These are phyloP conservation scores for Smithornis capensis DNA, from an alignment of 2,113 vertebrate genomes.

Conservation along the genomic window DNA sequence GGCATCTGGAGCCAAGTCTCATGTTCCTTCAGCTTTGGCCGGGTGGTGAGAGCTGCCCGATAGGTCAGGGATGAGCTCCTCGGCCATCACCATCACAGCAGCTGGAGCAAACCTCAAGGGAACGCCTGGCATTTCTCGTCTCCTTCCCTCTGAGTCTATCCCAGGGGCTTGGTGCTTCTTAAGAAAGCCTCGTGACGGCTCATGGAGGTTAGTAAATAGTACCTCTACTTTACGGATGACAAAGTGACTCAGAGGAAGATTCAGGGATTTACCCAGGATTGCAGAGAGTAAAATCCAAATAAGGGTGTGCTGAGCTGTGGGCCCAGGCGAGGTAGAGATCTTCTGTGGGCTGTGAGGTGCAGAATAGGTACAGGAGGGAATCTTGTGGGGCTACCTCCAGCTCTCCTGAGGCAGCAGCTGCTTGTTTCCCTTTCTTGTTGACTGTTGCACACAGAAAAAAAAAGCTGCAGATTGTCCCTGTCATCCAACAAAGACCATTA, in stretches of 20 bases:
- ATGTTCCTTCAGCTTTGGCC: background rate
- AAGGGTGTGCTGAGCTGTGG: background rate
- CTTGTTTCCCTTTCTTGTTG: background rate
- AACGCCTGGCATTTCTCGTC: background rate
- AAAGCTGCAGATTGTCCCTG: background rate
- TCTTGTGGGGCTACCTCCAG: background rate
- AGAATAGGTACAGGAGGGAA: too few relatives aligned
- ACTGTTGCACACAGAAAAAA: background rate
- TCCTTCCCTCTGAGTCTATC: background rate
- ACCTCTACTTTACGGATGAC: background rate
- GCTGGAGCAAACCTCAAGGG: background rate
- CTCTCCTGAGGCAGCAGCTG: background rate
- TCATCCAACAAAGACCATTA: background rate
- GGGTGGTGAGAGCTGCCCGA: background rate
- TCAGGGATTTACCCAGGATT: background rate
- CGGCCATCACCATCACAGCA: background rate
- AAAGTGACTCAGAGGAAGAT: background rate
- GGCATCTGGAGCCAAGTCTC: background rate
- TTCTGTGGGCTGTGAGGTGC: background rate
- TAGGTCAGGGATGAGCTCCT: rapidly evolving
- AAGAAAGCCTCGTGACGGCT: background rate
- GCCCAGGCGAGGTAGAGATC: background rate
- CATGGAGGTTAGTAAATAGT: background rate
- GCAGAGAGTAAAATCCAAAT: background rate
- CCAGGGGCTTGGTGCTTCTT: background rate